phyloP scores from a whole-genome alignment of 1,140 invertebrate species.

The Melitaea cinxia region DNA sequence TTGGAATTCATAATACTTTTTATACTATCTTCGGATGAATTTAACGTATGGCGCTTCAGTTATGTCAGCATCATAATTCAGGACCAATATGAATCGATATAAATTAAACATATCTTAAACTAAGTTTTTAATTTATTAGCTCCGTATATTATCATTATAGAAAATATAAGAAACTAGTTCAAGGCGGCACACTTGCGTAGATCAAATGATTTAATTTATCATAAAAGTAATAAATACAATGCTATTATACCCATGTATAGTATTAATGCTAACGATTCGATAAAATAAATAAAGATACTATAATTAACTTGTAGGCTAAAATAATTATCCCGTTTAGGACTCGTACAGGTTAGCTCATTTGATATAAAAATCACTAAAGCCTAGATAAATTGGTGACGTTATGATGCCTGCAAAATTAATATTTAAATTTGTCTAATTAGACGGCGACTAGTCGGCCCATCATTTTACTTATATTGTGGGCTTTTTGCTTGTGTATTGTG shows the following conservation, averaged over 20 bases:
- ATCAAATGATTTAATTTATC: slow-evolving; percentile 7
- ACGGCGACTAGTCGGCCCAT: no score
- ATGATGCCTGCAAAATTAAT: no score
- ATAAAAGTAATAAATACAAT: slow-evolving; percentile 17
- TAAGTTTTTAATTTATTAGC: slow-evolving; percentile 1
- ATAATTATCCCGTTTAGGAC: neutral
- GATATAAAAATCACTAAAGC: neutral
- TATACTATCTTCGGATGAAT: slow-evolving; percentile 41
- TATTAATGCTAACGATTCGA: neutral
- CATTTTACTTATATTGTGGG: no score
- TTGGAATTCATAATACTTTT: slow-evolving; percentile 70
- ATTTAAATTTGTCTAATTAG: no score
- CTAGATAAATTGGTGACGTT: no score
- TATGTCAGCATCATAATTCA: neutral
- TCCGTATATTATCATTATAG: slow-evolving; percentile 10
- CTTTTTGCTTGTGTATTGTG: no score
- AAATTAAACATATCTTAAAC: neutral
- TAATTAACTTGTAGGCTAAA: neutral
- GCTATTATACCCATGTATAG: neutral
- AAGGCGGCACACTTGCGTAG: slow-evolving; percentile 13
- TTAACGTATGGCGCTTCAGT: slow-evolving; percentile 24
- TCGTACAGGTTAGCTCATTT: neutral
- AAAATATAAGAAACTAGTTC: slow-evolving; percentile 29
- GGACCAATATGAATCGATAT: neutral
- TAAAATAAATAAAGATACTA: neutral